Base-by-base conservation (phyloP, 2,888 invertebrate genomes). In the Stegana nigrithorax region DNA sequence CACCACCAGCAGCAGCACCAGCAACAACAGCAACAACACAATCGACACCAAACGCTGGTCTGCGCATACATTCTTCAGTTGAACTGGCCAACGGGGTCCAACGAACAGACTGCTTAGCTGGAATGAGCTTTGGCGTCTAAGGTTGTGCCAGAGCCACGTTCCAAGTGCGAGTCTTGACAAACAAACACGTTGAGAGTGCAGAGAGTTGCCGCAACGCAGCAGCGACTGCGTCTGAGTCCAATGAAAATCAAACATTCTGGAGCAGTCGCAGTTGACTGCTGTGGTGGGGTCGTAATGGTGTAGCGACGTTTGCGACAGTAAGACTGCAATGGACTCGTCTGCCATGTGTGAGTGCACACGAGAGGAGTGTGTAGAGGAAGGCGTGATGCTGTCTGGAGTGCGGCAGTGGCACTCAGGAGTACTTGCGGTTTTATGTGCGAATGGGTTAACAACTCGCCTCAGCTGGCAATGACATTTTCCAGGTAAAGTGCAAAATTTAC, bases 401-500 rank as follows among this genome's bases (percentile, higher is more conserved):
- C 17, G 17, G n/a, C 14, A 14, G 39, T 6, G 39, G 73, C 81
- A 79, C 80, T 76, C 75, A 76, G 81, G 75, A 79, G 80, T 81
- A 81, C 75, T 76, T 76, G 75, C 75, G 75, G 75, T 81, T 76
- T 80, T 81, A 51, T 27, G 27, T 51, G 26, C 19, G 14, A 17
- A 17, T 10, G 39, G 10, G 19, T 6, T 4, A 6, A 50, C 26
- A 12, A 50, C 27, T 26, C n/a, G 53, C 53, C 53, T 23, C 14
- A 77, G 72, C 83, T 81, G 81, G 80, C 83, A 81, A 81, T 81
- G 83, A 82, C 81, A 82, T 76, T 83, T 83, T 70, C 82, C 73
- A 73, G 81, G 82, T 81, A 81, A 79, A 81, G 81, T 81, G 82
- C 81, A 81, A 83, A 82, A 83, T 81, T 78, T 78, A 79, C 75